Percentiles rank a stretch among this genome's conserved stretches.
These are phyloP conservation scores for Melanotus villosus DNA, from an alignment of 2,888 invertebrate genomes.

Conservation along the genomic window DNA sequence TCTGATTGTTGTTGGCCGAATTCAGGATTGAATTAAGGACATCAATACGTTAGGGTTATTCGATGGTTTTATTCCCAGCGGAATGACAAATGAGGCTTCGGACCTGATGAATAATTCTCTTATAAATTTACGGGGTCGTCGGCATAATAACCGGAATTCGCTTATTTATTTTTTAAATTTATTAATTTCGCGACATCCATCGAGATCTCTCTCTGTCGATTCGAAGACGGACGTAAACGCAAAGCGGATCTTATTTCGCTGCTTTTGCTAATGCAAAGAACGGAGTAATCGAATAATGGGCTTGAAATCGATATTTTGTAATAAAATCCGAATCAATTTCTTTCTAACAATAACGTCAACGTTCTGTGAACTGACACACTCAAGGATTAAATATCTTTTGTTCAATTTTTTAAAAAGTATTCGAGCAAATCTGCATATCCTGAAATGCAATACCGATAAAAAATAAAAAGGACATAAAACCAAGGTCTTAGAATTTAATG, in stretches of 20 bases:
- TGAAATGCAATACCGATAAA: constrained; percentile 18
- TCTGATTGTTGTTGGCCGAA: constrained; percentile 45
- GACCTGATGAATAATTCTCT: constrained; percentile 21
- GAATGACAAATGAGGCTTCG: constrained; percentile 21
- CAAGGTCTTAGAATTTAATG: too few species aligned
- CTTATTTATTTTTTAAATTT: neutral
- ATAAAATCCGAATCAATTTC: constrained; percentile 45
- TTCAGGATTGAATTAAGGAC: constrained; percentile 43
- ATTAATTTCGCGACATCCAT: neutral
- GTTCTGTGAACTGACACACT: constrained; percentile 33
- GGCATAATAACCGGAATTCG: neutral
- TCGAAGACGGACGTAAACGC: neutral
- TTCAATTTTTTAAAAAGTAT: constrained; percentile 36
- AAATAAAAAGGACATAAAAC: neutral
- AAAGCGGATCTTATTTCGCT: constrained; percentile 9
- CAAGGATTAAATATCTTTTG: constrained; percentile 45
- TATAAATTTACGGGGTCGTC: neutral
- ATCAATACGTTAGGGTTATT: constrained; percentile 41
- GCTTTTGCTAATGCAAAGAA: constrained; percentile 10
- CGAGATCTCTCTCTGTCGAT: too few species aligned
- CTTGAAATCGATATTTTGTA: constrained; percentile 48
- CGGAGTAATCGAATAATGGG: constrained; percentile 28
- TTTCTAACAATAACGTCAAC: constrained; percentile 45
- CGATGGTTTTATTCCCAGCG: constrained; percentile 15
- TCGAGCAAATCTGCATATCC: constrained; percentile 44